phyloP scores from a whole-genome alignment of 2,888 invertebrate genomes.

The Caenorhabditis auriculariae region DNA sequence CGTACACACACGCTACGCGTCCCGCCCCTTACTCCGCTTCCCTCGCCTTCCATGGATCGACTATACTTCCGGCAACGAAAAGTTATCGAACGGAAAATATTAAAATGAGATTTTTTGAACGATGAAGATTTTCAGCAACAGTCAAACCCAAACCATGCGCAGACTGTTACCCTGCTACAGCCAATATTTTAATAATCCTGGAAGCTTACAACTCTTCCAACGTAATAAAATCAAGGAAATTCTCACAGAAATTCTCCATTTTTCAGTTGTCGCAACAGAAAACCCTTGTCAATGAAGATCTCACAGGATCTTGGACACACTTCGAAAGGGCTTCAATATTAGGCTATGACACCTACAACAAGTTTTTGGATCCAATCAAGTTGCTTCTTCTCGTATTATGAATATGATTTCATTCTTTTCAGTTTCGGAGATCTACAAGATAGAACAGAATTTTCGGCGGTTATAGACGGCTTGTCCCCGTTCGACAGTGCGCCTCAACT shows the following conservation, averaged over 20 bases:
- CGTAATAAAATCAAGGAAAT: not conserved
- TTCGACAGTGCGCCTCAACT: not conserved
- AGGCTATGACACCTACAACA: not conserved
- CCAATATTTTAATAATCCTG: conserved; percentile 18
- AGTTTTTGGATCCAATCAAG: not conserved
- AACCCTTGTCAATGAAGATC: not conserved
- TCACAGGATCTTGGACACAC: not conserved
- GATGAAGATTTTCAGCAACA: conserved; percentile 5
- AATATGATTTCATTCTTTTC: not conserved
- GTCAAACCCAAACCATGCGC: conserved; percentile 8
- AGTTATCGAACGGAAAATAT: too few relatives aligned
- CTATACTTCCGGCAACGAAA: too few relatives aligned
- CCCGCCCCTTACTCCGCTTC: too few relatives aligned
- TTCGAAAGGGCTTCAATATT: not conserved
- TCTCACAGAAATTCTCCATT: not conserved
- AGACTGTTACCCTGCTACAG: conserved; percentile 25
- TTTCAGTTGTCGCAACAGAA: not conserved
- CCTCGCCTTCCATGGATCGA: too few relatives aligned
- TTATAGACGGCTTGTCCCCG: not conserved
- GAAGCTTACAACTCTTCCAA: conserved; percentile 9
- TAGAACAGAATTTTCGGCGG: not conserved
- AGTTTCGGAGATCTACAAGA: not conserved
- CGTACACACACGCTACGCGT: too few relatives aligned
- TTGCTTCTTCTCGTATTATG: not conserved
- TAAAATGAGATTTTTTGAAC: too few relatives aligned